Evolutionary conservation across 2,113 vertebrate genomes (phyloP), one percentile per base, ranked within the genome.

Genomic region (Gasterosteus nipponicus): DNA sequence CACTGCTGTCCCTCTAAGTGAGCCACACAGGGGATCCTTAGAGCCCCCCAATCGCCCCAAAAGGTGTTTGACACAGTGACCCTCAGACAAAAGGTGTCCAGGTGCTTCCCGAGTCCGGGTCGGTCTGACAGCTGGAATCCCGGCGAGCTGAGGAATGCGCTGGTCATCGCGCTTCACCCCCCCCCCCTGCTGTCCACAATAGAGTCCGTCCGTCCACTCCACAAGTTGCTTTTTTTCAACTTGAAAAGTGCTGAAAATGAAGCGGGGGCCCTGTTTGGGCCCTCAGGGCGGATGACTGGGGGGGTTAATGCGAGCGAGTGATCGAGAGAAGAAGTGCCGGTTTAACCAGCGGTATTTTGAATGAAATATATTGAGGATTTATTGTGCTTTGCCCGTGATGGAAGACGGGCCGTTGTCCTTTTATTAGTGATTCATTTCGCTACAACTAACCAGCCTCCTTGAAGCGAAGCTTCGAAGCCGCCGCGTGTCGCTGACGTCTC

Each of bases 161-260:
- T 66, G 82, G 92, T 91, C 91, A 88, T 93, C 89, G 90, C 83
- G 46, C 38, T 92, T 92, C 92, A 92, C 87, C 90, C 89, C 92
- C 87, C 19, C 90, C 1, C 22, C 22, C 22, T 26, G 22, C 22
- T 26, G 72, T n/a, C 60, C 9, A 31, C 10, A 29, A 1, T 9
- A 26, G 19, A 22, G 2, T 47, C 15, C 10, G 10, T 18, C 47
- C 38, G 9, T 54, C 29, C 6, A 10, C 11, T 22, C 7, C 4
- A 51, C 46, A 29, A 22, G 31, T 33, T 51, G 35, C 1, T 38
- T 38, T 38, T 38, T 38, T 38, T 38, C 35, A 35, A 35, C 33
- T 35, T 35, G 33, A 3, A 3, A 38, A 38, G 7, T 38, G 35
- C 35, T 38, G 35, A 38, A 38, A 7, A 38, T 5, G 35, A 38